Conservation (phyloP, 2,113 vertebrate species). For the Toxotes jaculatrix region DNA sequence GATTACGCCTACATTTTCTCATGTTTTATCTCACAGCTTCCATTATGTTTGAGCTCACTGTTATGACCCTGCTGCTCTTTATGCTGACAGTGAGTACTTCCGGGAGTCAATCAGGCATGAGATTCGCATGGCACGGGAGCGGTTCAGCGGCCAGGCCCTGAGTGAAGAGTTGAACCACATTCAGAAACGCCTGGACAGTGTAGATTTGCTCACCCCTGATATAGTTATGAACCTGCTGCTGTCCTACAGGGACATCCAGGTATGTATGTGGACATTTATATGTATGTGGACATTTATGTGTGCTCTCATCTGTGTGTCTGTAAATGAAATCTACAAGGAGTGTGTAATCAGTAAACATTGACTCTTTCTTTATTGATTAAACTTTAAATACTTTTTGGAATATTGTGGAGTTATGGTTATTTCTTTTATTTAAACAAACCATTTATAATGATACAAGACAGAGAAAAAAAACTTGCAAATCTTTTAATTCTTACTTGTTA, state of each 20-base stretch:
- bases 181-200: slow-evolving; percentile 90
- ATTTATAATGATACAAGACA: not conserved
- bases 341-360: not conserved
- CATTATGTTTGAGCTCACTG: not conserved
- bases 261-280: slow-evolving; percentile 18
- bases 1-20: not conserved
- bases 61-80: not conserved
- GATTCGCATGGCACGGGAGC: slow-evolving; percentile 89
- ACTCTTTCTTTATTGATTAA: not conserved
- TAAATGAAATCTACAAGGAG: not conserved
- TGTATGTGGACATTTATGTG: not conserved
- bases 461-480: not conserved
- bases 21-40: not conserved
- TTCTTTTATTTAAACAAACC: not conserved
- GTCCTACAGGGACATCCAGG: slow-evolving; percentile 92
- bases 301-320: not conserved
- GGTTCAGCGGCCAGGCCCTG: slow-evolving; percentile 86
- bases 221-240: slow-evolving; percentile 92
- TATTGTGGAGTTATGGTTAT: not conserved
- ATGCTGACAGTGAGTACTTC: slow-evolving; percentile 87
- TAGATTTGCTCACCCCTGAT: slow-evolving; percentile 93
- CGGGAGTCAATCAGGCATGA: slow-evolving; percentile 89
- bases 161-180: slow-evolving; percentile 88
- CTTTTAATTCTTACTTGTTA: not conserved
- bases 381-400: not conserved